Percentiles rank a stretch among this genome's conserved stretches.
Evolutionary conservation across 2,113 vertebrate species (phyloP).

Genomic region (Rhadina sibilatrix): DNA sequence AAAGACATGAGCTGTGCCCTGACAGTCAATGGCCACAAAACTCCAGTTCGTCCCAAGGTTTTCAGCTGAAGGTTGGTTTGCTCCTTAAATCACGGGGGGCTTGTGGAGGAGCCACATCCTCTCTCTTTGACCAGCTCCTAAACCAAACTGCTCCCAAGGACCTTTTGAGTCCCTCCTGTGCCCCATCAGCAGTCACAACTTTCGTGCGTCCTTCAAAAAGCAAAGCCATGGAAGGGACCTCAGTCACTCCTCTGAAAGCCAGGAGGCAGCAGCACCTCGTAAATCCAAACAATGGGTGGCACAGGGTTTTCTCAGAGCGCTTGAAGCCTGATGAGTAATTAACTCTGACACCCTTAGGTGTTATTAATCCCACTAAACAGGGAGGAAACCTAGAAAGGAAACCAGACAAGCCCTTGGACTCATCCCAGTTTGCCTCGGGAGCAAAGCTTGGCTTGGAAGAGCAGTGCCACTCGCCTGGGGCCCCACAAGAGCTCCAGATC

Average conservation of each 20-base stretch:
- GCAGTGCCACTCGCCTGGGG: fast-evolving
- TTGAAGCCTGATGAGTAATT: slow-evolving; percentile 24
- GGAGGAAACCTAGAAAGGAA: slow-evolving; percentile 39
- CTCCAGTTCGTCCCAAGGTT: not conserved
- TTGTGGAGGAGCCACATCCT: not conserved
- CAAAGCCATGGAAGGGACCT: not conserved
- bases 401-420: slow-evolving; percentile 29
- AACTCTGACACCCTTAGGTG: slow-evolving; percentile 44
- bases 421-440: not conserved
- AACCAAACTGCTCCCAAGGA: not conserved
- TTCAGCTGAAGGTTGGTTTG: not conserved
- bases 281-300: not conserved
- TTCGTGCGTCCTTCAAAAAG: not conserved
- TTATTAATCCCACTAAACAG: slow-evolving; percentile 45
- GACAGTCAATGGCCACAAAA: not conserved
- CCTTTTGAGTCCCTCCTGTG: fast-evolving
- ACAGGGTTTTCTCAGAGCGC: not conserved
- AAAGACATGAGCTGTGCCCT: not conserved
- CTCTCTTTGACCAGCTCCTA: not conserved
- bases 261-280: not conserved
- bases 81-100: not conserved
- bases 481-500: not conserved
- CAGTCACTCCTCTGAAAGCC: not conserved
- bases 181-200: fast-evolving
- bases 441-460: slow-evolving; percentile 4